A percentile compares a stretch with the other conserved stretches of the same genome.
Conservation (phyloP, 2,113 vertebrate species). For the Gallinago media region DNA sequence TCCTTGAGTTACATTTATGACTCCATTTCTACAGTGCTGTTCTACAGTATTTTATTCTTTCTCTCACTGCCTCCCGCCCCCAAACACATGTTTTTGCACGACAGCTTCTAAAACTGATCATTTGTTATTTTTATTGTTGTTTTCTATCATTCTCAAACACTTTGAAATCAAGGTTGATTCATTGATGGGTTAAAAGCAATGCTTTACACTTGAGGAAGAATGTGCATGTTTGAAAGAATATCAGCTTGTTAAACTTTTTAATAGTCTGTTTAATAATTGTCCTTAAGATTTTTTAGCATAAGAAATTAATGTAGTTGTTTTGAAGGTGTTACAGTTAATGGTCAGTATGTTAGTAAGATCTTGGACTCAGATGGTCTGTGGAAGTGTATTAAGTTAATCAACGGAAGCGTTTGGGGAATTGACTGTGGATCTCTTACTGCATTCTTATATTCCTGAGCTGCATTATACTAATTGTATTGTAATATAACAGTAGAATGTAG, state of each 20-base stretch:
- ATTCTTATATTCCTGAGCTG: not conserved
- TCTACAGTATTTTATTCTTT: not conserved
- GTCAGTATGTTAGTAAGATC: not conserved
- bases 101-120: not conserved
- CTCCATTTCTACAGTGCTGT: not conserved
- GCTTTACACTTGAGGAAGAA: not conserved
- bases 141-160: not conserved
- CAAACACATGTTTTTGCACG: not conserved
- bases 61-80: accelerated
- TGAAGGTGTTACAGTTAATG: not conserved
- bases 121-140: not conserved
- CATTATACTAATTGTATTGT: not conserved
- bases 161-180: not conserved
- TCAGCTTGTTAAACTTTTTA: not conserved
- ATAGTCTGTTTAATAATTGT: not conserved
- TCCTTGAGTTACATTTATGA: not conserved
- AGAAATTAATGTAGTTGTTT: not conserved
- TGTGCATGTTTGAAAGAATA: not conserved
- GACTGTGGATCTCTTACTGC: not conserved
- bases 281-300: not conserved
- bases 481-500: not conserved
- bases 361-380: slow-evolving; percentile 19
- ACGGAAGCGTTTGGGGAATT: not conserved
- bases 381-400: not conserved
- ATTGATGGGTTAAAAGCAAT: not conserved